Evolutionary conservation across 35 echinoderm and acorn worm species (phyloP).

Genomic region (Heliocidaris tuberculata): DNA sequence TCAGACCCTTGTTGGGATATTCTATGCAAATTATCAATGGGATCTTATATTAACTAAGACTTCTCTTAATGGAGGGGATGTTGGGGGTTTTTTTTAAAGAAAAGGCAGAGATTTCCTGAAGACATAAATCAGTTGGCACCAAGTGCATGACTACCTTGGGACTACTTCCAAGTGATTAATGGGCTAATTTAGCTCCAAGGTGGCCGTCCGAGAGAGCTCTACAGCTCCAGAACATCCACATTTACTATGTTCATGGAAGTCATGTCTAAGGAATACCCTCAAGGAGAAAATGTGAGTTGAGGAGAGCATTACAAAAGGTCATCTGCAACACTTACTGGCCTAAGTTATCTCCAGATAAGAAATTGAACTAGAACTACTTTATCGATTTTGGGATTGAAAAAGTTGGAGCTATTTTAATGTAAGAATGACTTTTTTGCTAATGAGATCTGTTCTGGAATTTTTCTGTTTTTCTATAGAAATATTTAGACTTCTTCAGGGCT

Average conservation of each 20-base stretch:
- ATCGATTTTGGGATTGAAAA: too few relatives aligned
- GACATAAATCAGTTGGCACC: constrained; percentile 10
- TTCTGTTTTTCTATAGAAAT: too few relatives aligned
- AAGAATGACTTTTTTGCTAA: too few relatives aligned
- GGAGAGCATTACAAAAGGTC: too few relatives aligned
- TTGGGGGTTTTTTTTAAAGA: neutral
- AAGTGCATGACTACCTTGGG: constrained; percentile 7
- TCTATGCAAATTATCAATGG: neutral
- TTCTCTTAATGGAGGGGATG: neutral
- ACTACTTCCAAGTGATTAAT: neutral
- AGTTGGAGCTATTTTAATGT: too few relatives aligned
- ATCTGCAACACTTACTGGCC: too few relatives aligned
- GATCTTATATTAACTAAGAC: neutral
- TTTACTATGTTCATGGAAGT: neutral
- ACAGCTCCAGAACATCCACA: neutral
- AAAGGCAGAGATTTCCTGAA: neutral
- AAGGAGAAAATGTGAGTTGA: too few relatives aligned
- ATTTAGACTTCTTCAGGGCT: too few relatives aligned
- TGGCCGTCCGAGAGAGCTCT: neutral
- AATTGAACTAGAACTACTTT: too few relatives aligned
- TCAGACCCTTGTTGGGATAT: neutral
- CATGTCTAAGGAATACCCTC: too few relatives aligned
- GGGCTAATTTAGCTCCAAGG: constrained; percentile 5
- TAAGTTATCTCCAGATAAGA: too few relatives aligned
- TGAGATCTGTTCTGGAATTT: too few relatives aligned